A percentile compares a stretch with the other conserved stretches of the same genome.
Evolutionary conservation across 2,113 vertebrate species (phyloP).

Genomic region (Nettapus auritus): DNA sequence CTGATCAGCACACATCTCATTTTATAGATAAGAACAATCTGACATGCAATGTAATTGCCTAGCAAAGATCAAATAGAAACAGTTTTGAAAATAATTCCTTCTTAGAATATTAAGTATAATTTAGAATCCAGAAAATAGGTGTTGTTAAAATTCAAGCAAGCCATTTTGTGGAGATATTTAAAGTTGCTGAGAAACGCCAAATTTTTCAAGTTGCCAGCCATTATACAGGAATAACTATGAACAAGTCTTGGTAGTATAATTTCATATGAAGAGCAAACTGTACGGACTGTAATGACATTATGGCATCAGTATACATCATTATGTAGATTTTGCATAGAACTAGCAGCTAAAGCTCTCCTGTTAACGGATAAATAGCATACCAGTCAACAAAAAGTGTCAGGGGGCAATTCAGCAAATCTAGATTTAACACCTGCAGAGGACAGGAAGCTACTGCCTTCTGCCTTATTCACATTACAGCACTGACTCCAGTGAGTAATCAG

Average conservation of each 20-base stretch:
- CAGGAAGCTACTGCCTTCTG: not conserved
- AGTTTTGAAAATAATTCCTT: not conserved
- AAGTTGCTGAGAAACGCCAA: not conserved
- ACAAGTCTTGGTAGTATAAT: not conserved
- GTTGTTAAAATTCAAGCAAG: not conserved
- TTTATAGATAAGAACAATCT: not conserved
- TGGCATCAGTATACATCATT: no score
- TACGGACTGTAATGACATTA: not conserved
- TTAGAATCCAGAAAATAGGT: not conserved
- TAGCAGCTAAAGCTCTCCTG: not conserved
- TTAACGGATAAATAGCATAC: not conserved
- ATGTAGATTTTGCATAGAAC: not conserved
- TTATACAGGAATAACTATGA: not conserved
- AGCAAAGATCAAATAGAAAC: not conserved
- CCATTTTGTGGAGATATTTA: not conserved
- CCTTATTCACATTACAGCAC: rapidly evolving
- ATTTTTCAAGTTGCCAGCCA: not conserved
- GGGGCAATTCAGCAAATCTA: not conserved
- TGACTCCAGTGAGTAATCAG: not conserved
- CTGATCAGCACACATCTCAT: not conserved
- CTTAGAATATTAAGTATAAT: not conserved
- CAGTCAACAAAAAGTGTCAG: not conserved
- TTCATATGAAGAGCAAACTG: not conserved
- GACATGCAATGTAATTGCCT: not conserved
- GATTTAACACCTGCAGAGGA: not conserved